Conservation (phyloP, 1,140 invertebrate species). For the Nixonia krombeini region DNA sequence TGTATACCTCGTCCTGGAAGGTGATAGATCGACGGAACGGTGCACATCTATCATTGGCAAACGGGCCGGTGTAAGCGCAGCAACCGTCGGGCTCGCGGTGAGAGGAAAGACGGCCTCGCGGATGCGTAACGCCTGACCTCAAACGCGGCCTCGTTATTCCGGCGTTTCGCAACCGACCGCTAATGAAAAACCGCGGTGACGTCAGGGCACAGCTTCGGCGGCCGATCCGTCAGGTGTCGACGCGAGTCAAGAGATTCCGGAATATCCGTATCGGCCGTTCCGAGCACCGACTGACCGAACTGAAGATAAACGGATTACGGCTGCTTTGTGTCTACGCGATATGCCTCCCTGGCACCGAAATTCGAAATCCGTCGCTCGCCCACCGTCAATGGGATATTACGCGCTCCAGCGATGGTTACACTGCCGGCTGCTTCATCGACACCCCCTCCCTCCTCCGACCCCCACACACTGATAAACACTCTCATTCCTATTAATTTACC, state of each 20-base stretch:
- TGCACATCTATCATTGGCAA: constrained; percentile 14
- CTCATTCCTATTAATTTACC: constrained; percentile 62
- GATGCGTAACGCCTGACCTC: too few relatives aligned
- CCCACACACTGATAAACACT: constrained; percentile 68
- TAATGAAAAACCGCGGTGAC: too few relatives aligned
- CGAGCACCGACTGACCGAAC: constrained; percentile 68
- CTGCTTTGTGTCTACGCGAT: constrained; percentile 65
- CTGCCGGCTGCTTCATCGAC: constrained; percentile 52
- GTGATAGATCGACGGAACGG: constrained; percentile 12
- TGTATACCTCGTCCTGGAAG: constrained; percentile 1
- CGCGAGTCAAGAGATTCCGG: too few relatives aligned
- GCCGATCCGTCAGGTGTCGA: too few relatives aligned
- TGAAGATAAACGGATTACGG: constrained; percentile 70
- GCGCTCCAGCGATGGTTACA: constrained; percentile 60
- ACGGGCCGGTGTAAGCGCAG: neutral
- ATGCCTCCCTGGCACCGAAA: constrained; percentile 58
- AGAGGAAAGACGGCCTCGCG: too few relatives aligned
- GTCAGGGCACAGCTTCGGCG: too few relatives aligned
- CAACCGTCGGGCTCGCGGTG: neutral
- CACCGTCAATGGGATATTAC: constrained; percentile 64
- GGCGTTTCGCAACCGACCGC: too few relatives aligned
- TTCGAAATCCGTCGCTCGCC: constrained; percentile 44
- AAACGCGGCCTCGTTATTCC: too few relatives aligned
- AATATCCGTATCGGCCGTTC: constrained; percentile 29
- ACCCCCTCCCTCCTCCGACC: constrained; percentile 8